phyloP scores from a whole-genome alignment of 2,113 vertebrate genomes.

The Chitala chitala region DNA sequence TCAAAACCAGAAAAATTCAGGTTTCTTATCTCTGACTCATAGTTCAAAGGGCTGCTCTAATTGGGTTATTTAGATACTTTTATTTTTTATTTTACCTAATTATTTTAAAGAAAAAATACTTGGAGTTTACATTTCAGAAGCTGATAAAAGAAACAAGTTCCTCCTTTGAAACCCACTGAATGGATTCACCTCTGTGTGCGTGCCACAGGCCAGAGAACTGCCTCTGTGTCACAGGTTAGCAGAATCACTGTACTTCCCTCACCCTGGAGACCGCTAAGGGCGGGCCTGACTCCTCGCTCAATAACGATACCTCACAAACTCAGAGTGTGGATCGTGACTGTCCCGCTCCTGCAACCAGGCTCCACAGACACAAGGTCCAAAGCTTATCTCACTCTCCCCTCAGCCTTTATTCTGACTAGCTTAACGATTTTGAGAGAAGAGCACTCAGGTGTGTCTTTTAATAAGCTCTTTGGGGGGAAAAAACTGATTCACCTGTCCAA shows the following conservation, averaged over 20 bases:
- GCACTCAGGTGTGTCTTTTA: constrained; percentile 46
- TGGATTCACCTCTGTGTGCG: constrained; percentile 12
- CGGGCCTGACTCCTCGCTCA: neutral
- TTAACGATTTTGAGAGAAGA: constrained; percentile 45
- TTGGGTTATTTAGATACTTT: too few relatives aligned
- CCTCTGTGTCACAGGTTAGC: neutral
- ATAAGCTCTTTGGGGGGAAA: constrained; percentile 59
- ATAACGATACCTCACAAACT: neutral
- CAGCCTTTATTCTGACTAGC: constrained; percentile 40
- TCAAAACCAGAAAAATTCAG: neutral
- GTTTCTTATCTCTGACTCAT: neutral
- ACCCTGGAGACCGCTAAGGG: neutral
- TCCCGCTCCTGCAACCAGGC: constrained; percentile 33
- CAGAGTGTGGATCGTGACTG: neutral
- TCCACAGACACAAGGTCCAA: constrained; percentile 36
- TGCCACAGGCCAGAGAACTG: constrained; percentile 34
- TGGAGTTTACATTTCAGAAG: neutral
- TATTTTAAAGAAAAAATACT: too few relatives aligned
- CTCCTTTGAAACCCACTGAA: neutral
- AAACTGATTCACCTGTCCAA: constrained; percentile 32
- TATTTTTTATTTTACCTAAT: too few relatives aligned
- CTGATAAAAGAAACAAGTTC: too few relatives aligned
- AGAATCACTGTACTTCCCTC: neutral
- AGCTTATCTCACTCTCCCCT: constrained; percentile 40
- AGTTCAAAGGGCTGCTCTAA: too few relatives aligned